Conservation (phyloP, 2,888 invertebrate genomes). For the Alitta virens region DNA sequence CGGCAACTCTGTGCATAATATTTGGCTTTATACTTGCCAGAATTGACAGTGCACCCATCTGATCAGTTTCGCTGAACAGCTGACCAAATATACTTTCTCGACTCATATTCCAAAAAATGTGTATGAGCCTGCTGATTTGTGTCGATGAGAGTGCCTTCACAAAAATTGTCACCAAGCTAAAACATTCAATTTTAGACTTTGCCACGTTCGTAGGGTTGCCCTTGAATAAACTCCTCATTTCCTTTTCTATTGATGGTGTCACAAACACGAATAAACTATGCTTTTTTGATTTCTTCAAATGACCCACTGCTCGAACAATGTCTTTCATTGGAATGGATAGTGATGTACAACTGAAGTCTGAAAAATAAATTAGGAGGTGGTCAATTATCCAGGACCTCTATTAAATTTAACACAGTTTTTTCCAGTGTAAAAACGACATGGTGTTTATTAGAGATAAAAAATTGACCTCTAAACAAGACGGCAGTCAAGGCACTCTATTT, state of each 20-base stretch:
- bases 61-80: conserved; percentile 25
- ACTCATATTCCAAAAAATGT: conserved; percentile 26
- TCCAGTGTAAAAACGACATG: too few relatives aligned
- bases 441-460: too few relatives aligned
- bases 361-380: too few relatives aligned
- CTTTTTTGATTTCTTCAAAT: background rate
- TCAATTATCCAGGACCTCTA: too few relatives aligned
- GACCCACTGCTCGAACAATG: background rate
- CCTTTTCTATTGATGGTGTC: background rate
- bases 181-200: background rate
- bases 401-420: too few relatives aligned
- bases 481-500: too few relatives aligned
- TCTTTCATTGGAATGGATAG: background rate
- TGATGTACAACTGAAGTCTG: too few relatives aligned
- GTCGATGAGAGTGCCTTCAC: conserved; percentile 4
- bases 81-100: conserved; percentile 25
- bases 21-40: conserved; percentile 27
- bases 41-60: conserved; percentile 23
- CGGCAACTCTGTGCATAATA: background rate
- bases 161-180: conserved; percentile 26
- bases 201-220: background rate
- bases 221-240: background rate
- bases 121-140: conserved; percentile 23
- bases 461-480: too few relatives aligned
- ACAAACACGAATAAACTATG: background rate